Evolutionary conservation across 2,797 vertebrate species (phyloP).

Genomic region (Taeniopygia guttata): DNA sequence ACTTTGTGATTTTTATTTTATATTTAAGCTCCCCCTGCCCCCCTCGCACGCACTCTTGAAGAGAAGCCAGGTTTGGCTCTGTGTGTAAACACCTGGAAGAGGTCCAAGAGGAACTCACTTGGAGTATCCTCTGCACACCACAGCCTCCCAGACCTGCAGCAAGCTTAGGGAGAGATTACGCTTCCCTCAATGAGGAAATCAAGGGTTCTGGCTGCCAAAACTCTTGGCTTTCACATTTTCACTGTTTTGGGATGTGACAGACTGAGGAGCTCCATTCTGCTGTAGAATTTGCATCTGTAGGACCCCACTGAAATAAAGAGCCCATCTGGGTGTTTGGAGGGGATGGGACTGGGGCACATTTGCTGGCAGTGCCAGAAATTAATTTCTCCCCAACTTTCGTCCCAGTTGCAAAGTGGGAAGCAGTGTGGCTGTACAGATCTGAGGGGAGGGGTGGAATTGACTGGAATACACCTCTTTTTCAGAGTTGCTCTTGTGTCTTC

Average conservation of each 20-base stretch:
- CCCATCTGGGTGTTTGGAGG: background rate
- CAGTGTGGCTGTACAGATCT: background rate
- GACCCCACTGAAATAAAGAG: background rate
- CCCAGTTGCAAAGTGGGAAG: background rate
- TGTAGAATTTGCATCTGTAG: background rate
- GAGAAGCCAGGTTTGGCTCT: conserved; percentile 75
- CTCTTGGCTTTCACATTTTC: conserved; percentile 56
- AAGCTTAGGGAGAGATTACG: conserved; percentile 70
- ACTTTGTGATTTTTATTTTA: conserved; percentile 63
- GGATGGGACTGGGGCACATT: background rate
- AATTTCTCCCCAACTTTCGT: background rate
- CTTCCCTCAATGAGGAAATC: conserved; percentile 73
- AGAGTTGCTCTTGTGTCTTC: background rate
- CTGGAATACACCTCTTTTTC: background rate
- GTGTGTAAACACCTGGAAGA: conserved; percentile 78
- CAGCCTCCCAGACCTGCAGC: conserved; percentile 64
- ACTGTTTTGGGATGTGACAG: conserved; percentile 62
- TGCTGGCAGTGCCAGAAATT: background rate
- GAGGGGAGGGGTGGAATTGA: background rate
- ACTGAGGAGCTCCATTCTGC: conserved; percentile 9
- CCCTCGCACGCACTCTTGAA: conserved; percentile 13
- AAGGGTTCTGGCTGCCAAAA: conserved; percentile 68
- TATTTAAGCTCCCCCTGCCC: conserved; percentile 39
- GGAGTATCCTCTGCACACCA: conserved; percentile 65
- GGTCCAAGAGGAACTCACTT: conserved; percentile 73